These are phyloP conservation scores for Atethmia centrago DNA, from an alignment of 2,888 invertebrate genomes.

Conservation along the genomic window DNA sequence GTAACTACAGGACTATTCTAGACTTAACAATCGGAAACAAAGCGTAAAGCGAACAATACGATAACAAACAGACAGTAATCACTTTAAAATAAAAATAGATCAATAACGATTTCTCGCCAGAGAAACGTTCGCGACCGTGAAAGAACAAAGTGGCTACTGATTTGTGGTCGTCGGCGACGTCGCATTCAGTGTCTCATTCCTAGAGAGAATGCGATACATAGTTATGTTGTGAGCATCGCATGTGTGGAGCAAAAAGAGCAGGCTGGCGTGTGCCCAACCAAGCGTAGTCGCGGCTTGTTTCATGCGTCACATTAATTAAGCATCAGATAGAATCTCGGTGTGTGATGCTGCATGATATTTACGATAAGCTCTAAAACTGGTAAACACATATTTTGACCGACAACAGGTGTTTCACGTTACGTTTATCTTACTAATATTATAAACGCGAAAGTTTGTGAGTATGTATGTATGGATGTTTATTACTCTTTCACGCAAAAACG, in stretches of 20 bases:
- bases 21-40: conserved; percentile 57
- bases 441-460: too few species aligned
- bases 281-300: conserved; percentile 84
- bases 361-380: conserved; percentile 65
- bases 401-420: conserved; percentile 67
- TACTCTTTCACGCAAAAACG: too few species aligned
- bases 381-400: conserved; percentile 65
- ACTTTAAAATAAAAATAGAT: conserved; percentile 81
- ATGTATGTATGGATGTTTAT: too few species aligned
- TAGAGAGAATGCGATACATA: conserved; percentile 77
- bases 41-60: conserved; percentile 77
- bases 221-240: conserved; percentile 67
- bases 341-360: conserved; percentile 71
- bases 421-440: too few species aligned
- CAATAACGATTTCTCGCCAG: conserved; percentile 76
- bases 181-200: conserved; percentile 82
- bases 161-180: conserved; percentile 81
- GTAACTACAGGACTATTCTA: conserved; percentile 63
- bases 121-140: conserved; percentile 81
- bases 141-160: conserved; percentile 87
- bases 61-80: conserved; percentile 80
- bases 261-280: conserved; percentile 86
- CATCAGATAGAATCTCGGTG: conserved; percentile 83
- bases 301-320: conserved; percentile 88
- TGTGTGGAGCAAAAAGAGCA: conserved; percentile 83